Percentiles rank a stretch among this genome's conserved stretches.
Conservation (phyloP, 1,140 invertebrate genomes). For the Neodiprion lecontei region DNA sequence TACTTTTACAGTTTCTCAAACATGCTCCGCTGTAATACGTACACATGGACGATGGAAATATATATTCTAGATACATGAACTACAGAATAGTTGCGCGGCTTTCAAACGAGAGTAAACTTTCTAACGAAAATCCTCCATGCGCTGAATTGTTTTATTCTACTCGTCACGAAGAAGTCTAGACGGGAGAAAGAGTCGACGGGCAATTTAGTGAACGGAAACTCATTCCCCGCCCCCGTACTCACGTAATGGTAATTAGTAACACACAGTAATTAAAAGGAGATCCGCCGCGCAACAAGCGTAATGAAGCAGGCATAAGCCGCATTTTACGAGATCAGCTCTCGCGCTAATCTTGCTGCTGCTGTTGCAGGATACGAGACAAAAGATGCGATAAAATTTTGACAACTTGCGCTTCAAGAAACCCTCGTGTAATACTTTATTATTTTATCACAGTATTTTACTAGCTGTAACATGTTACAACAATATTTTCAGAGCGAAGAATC, state of each 20-base stretch:
- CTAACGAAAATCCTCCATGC: background rate
- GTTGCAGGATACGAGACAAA: too few relatives aligned
- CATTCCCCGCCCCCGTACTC: background rate
- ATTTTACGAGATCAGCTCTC: too few relatives aligned
- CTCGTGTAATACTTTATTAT: too few relatives aligned
- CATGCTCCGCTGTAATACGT: too few relatives aligned
- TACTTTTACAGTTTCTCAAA: too few relatives aligned
- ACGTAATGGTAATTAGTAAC: constrained; percentile 2
- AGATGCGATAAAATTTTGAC: too few relatives aligned
- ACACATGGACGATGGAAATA: too few relatives aligned
- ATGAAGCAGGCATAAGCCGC: background rate
- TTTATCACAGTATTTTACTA: too few relatives aligned
- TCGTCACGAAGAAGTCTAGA: background rate
- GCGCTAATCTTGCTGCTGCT: too few relatives aligned
- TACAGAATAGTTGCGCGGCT: background rate
- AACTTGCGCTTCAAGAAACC: too few relatives aligned
- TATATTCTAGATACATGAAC: background rate
- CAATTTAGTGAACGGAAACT: background rate
- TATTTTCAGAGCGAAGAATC: constrained; percentile 56
- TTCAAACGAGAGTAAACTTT: background rate
- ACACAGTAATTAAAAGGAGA: constrained; percentile 1
- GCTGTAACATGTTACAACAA: background rate
- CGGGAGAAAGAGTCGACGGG: background rate
- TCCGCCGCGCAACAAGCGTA: background rate
- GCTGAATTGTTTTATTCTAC: background rate